Conservation (phyloP, 2,113 vertebrate genomes). For the Elaphurus davidianus region DNA sequence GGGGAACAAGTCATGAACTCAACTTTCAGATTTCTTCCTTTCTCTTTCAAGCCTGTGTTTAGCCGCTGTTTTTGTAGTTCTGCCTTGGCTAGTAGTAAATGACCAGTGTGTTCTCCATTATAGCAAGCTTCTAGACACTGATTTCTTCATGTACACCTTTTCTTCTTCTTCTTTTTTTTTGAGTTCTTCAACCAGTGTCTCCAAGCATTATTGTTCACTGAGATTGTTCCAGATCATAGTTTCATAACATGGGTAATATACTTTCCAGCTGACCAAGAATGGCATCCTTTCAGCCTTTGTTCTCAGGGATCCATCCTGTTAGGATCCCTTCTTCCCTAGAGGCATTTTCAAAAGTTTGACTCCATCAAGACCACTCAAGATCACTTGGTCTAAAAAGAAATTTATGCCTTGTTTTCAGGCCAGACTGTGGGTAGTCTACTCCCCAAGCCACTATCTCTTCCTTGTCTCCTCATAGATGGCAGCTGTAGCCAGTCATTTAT, state of each 20-base stretch:
- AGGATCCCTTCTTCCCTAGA: not conserved
- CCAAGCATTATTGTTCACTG: not conserved
- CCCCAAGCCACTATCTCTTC: not conserved
- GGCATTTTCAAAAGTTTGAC: not conserved
- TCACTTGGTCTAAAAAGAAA: not conserved
- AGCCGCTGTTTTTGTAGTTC: not conserved
- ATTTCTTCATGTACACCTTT: not conserved
- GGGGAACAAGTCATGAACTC: not conserved
- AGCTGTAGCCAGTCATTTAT: not conserved
- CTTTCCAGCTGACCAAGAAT: not conserved
- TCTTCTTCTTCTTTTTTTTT: not conserved
- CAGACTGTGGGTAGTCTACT: not conserved
- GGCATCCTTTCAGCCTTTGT: not conserved
- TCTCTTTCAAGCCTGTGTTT: not conserved
- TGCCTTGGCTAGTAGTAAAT: not conserved
- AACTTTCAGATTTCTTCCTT: not conserved
- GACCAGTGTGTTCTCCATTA: not conserved
- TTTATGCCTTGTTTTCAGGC: not conserved
- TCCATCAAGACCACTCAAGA: not conserved
- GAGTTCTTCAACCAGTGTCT: not conserved
- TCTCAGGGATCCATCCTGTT: not conserved
- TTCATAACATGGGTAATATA: not conserved
- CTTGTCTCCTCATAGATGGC: not conserved
- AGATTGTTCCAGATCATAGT: not conserved
- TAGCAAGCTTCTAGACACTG: not conserved